Evolutionary conservation across 2,888 invertebrate genomes (phyloP).

Genomic region (Tanypteryx hageni): DNA sequence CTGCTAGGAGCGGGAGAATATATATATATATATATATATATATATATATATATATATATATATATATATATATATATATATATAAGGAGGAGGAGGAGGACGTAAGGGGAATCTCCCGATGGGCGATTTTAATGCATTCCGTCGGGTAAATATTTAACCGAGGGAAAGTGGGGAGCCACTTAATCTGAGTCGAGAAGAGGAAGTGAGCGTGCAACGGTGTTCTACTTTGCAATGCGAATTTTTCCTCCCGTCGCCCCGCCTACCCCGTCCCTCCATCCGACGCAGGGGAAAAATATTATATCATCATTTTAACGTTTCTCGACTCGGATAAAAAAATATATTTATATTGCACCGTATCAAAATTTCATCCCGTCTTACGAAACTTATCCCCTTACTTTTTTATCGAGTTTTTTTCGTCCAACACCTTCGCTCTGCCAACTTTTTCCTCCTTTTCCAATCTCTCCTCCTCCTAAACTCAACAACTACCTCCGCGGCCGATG

Average conservation of each 20-base stretch:
- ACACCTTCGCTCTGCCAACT: not conserved
- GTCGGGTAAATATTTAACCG: slow-evolving; percentile 60
- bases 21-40: too few species aligned
- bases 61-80: too few species aligned
- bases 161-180: slow-evolving; percentile 51
- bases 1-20: not conserved
- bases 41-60: not conserved
- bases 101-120: not conserved
- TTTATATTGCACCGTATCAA: slow-evolving; percentile 42
- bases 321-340: slow-evolving; percentile 28
- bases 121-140: slow-evolving; percentile 61
- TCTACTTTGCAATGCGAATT: slow-evolving; percentile 61
- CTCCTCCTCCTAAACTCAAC: not conserved
- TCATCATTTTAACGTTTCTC: slow-evolving; percentile 60
- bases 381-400: slow-evolving; percentile 57
- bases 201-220: slow-evolving; percentile 34
- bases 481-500: too few species aligned
- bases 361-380: slow-evolving; percentile 53
- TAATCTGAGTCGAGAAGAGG: slow-evolving; percentile 43
- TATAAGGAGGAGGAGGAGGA: not conserved
- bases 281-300: slow-evolving; percentile 33
- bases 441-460: not conserved
- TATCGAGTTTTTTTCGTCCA: not conserved
- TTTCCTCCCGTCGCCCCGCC: not conserved
- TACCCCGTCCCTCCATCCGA: not conserved